Conservation (phyloP, 2,113 vertebrate species). For the Thinocorus orbignyianus region DNA sequence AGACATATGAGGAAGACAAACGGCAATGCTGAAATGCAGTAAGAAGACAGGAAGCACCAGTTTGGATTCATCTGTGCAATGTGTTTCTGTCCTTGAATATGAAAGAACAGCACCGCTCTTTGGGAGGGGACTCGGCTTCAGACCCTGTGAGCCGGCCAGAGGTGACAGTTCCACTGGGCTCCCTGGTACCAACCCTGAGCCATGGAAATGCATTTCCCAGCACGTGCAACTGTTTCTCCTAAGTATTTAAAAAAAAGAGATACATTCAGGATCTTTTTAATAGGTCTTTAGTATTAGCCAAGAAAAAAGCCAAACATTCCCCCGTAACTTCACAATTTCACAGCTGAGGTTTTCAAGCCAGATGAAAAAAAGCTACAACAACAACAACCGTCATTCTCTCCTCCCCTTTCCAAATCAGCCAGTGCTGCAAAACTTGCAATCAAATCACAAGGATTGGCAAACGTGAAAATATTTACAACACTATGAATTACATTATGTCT, state of each 20-base stretch:
- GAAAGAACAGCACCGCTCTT: neutral
- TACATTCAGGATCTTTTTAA: neutral
- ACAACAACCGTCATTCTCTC: neutral
- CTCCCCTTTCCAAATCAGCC: neutral
- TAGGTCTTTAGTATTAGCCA: neutral
- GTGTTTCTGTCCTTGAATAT: fast-evolving
- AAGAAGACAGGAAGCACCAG: neutral
- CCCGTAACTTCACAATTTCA: neutral
- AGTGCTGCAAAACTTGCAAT: neutral
- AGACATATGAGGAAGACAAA: neutral
- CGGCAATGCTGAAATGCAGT: neutral
- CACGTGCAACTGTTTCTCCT: neutral
- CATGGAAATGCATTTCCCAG: neutral
- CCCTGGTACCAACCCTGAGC: neutral
- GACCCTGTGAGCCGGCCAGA: neutral
- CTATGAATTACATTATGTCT: neutral
- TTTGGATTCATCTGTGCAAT: neutral
- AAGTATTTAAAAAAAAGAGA: neutral
- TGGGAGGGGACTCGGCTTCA: neutral
- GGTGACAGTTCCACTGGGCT: neutral
- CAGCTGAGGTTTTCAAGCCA: neutral
- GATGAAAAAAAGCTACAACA: neutral
- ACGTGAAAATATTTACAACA: conserved; percentile 8
- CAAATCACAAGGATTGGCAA: neutral
- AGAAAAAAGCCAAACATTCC: neutral